Evolutionary conservation across 2,888 invertebrate species (phyloP), one percentile per base, ranked within the genome.

Genomic region (Ophion slaviceki): DNA sequence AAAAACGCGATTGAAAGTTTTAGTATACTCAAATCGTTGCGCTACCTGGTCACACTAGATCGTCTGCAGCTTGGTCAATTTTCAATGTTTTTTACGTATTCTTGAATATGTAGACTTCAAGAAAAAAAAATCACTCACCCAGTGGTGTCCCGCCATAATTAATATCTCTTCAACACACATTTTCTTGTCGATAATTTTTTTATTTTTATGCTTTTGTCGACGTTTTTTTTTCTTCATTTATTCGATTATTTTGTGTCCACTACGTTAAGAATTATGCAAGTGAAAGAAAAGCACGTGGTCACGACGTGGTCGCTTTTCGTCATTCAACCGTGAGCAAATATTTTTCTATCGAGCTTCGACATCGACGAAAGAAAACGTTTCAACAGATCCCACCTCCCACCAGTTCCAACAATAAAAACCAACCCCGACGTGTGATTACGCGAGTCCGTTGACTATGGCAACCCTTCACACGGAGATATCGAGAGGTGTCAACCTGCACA

Each of bases 341-440:
- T 91, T 91, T 82, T 89, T 84, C 61, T 82, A 79, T 72, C 85
- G 87, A 87, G 88, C 86, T 85, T 72, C 86, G 89, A 88, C 90
- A 77, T 86, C 72, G 85, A 82, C n/a, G 76, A 85, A 77, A 82
- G 87, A 83, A 78, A 89, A 86, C 81, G 62, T 81, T 76, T 32
- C 74, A 71, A 83, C 82, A 81, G 87, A 87, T 87, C 82, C 72
- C 85, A 78, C 77, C 80, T 74, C 45, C 82, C 68, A 67, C 80
- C 77, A 84, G 76, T 67, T 20, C 82, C n/a, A 11, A 75, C 79
- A 80, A 86, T 82, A 70, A 83, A 62, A 83, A 78, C 74, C 81
- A 77, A 80, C 87, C 80, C 77, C 32, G 66, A 61, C 70, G 71
- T 45, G 64, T 80, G 64, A 67, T 67, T 80, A 76, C 80, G 70